Percentiles rank a stretch among this genome's conserved stretches.
Conservation (phyloP, 2,888 invertebrate species). For the Pinctada fucata region DNA sequence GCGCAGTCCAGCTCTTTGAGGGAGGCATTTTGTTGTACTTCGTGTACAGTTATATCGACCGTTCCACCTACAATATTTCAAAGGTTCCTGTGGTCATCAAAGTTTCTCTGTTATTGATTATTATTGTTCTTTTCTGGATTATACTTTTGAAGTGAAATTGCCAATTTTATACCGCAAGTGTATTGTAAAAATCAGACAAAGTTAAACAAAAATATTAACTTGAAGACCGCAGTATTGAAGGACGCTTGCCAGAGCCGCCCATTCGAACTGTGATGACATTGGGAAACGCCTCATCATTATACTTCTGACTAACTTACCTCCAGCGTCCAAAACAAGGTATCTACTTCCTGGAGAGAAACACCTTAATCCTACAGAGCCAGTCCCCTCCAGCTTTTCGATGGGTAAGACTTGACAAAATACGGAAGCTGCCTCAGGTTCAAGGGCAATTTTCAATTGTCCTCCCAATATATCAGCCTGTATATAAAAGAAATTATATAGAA, state of each 20-base stretch:
- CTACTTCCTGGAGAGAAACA: not conserved
- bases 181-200: too few species aligned
- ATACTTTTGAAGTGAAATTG: too few species aligned
- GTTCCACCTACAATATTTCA: constrained; percentile 4
- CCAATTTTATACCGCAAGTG: too few species aligned
- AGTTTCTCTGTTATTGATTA: too few species aligned
- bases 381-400: constrained; percentile 9
- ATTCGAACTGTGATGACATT: too few species aligned
- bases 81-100: too few species aligned
- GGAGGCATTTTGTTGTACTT: not conserved
- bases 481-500: too few species aligned
- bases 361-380: not conserved
- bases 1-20: constrained; percentile 2
- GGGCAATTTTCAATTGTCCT: constrained; percentile 12
- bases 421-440: constrained; percentile 27
- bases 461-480: constrained; percentile 20
- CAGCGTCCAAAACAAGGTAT: not conserved
- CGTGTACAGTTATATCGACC: constrained; percentile 13
- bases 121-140: too few species aligned
- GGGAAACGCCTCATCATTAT: too few species aligned
- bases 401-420: constrained; percentile 16
- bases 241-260: too few species aligned
- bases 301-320: not conserved
- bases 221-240: too few species aligned
- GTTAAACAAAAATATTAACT: too few species aligned